Percentiles rank a stretch among this genome's conserved stretches.
Evolutionary conservation across 2,797 vertebrate species (phyloP).

Genomic region (Morus bassanus): DNA sequence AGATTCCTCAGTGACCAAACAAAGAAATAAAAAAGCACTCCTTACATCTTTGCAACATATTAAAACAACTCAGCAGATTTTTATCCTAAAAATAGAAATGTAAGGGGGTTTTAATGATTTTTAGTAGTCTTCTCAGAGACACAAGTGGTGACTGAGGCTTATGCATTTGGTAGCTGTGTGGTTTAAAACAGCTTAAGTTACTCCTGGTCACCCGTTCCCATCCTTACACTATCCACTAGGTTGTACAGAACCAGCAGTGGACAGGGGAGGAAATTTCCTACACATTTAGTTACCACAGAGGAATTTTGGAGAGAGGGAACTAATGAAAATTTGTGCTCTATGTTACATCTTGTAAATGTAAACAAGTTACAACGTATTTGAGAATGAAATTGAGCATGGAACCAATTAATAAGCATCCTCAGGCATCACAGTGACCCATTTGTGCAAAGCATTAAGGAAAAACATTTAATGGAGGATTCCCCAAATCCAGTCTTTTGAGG

Average conservation of each 20-base stretch:
- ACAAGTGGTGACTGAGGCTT: not conserved
- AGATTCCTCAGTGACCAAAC: not conserved
- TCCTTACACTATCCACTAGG: not conserved
- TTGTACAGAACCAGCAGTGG: not conserved
- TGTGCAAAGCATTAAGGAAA: not conserved
- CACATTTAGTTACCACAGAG: not conserved
- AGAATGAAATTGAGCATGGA: not conserved
- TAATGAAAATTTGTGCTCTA: not conserved
- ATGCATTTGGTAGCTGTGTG: accelerated
- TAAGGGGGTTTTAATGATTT: not conserved
- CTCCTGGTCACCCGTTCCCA: not conserved
- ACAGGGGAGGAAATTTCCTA: not conserved
- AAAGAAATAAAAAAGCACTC: not conserved
- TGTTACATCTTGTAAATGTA: not conserved
- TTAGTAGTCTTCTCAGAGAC: not conserved
- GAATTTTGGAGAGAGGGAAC: not conserved
- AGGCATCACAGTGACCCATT: not conserved
- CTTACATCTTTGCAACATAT: not conserved
- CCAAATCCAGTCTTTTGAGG: not conserved
- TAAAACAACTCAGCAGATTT: not conserved
- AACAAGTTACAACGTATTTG: not conserved
- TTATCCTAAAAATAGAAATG: not conserved
- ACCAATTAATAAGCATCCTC: not conserved
- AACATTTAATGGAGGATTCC: not conserved
- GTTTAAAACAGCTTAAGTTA: not conserved